These are phyloP conservation scores for Apotomis capreana DNA, from an alignment of 2,888 invertebrate genomes.

Conservation along the genomic window DNA sequence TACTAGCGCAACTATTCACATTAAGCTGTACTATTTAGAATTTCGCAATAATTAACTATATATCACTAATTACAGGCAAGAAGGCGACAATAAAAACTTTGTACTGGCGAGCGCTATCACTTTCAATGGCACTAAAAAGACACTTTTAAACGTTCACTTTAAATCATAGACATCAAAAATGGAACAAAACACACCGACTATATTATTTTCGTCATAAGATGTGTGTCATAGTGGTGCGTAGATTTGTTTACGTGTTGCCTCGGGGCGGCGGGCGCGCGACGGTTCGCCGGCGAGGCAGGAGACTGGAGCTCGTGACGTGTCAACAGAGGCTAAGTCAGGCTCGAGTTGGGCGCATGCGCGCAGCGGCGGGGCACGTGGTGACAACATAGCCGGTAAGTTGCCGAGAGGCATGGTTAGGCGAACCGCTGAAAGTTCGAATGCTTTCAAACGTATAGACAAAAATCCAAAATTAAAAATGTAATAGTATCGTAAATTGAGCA, in stretches of 20 bases:
- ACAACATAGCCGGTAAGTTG: slow-evolving; percentile 32
- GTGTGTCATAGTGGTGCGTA: slow-evolving; percentile 65
- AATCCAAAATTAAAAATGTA: too few species aligned
- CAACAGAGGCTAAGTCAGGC: slow-evolving; percentile 38
- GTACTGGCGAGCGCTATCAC: slow-evolving; percentile 74
- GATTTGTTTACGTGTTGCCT: slow-evolving; percentile 65
- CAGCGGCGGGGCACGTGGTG: slow-evolving; percentile 44
- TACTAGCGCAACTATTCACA: slow-evolving; percentile 68
- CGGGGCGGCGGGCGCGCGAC: slow-evolving; percentile 53
- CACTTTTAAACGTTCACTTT: slow-evolving; percentile 66
- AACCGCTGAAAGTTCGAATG: background rate
- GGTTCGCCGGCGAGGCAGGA: slow-evolving; percentile 57
- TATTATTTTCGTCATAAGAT: slow-evolving; percentile 61
- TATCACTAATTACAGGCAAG: slow-evolving; percentile 63
- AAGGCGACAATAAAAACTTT: slow-evolving; percentile 79
- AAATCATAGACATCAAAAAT: slow-evolving; percentile 76
- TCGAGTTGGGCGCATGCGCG: slow-evolving; percentile 48
- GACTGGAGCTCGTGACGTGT: slow-evolving; percentile 66
- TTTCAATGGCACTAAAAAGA: slow-evolving; percentile 82
- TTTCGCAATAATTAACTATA: slow-evolving; percentile 49
- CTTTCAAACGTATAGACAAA: too few species aligned
- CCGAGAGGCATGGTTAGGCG: background rate
- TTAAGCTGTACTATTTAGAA: slow-evolving; percentile 64
- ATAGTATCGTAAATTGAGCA: too few species aligned
- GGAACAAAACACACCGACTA: slow-evolving; percentile 69